Conservation (phyloP, 2,888 invertebrate genomes). For the Noctua pronuba region DNA sequence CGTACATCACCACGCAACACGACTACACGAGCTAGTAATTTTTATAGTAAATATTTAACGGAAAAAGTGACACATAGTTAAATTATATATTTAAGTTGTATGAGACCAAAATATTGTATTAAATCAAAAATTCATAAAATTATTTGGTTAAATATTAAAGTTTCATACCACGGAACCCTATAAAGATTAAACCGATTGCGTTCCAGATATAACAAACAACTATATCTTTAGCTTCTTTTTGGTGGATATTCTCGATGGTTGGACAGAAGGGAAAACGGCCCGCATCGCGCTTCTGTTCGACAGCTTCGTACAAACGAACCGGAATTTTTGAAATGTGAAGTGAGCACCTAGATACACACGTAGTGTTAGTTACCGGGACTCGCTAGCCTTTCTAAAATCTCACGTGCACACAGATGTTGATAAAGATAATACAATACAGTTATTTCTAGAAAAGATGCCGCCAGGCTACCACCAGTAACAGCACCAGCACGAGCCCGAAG, state of each 20-base stretch:
- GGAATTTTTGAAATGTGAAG: neutral
- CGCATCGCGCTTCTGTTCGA: neutral
- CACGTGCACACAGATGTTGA: neutral
- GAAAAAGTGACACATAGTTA: neutral
- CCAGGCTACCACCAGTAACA: neutral
- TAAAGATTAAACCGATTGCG: slow-evolving; percentile 20
- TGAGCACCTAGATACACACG: neutral
- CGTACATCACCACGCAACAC: neutral
- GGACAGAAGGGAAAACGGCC: neutral
- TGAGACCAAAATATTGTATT: neutral
- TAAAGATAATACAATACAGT: neutral
- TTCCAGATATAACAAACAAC: slow-evolving; percentile 19
- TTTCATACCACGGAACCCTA: slow-evolving; percentile 11
- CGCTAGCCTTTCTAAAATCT: neutral
- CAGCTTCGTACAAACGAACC: neutral
- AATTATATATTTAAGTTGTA: neutral
- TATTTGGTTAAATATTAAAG: neutral
- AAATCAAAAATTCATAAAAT: neutral
- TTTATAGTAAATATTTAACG: neutral
- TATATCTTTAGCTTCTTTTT: slow-evolving; percentile 1
- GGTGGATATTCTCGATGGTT: slow-evolving; percentile 43
- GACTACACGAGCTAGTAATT: neutral
- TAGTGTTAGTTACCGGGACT: neutral
- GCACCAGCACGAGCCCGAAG: neutral
- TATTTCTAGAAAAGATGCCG: neutral